Evolutionary conservation across 2,113 vertebrate genomes (phyloP).

Genomic region (Athene cunicularia): DNA sequence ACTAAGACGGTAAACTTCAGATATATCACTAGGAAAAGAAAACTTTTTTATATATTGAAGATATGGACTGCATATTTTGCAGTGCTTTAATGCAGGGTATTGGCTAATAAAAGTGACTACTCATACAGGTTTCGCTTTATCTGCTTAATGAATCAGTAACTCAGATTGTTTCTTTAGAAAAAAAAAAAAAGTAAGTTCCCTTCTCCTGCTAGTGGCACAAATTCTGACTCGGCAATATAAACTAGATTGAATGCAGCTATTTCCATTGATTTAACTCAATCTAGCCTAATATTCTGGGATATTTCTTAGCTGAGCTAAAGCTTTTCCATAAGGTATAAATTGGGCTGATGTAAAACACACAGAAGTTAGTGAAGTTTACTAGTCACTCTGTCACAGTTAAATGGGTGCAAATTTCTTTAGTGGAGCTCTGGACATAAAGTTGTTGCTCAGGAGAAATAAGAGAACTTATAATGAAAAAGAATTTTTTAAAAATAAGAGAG

Average conservation of each 20-base stretch:
- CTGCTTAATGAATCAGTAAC: not conserved
- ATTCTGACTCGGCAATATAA: not conserved
- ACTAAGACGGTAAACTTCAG: not conserved
- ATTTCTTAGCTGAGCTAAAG: not conserved
- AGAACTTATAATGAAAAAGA: not conserved
- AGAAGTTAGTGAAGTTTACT: not conserved
- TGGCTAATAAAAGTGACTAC: not conserved
- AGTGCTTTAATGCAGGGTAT: not conserved
- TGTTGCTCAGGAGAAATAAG: not conserved
- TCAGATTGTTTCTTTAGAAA: not conserved
- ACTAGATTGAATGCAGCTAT: not conserved
- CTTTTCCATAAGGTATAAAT: not conserved
- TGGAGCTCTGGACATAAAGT: not conserved
- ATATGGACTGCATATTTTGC: not conserved
- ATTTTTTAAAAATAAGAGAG: not conserved
- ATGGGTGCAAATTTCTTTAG: not conserved
- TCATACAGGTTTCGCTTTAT: not conserved
- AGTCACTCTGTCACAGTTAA: not conserved
- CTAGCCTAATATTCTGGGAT: not conserved
- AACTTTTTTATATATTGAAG: rapidly evolving
- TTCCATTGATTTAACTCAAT: not conserved
- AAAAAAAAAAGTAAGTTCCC: not conserved
- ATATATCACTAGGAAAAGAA: rapidly evolving
- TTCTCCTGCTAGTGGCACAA: not conserved
- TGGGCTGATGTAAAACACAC: not conserved